phyloP scores from a whole-genome alignment of 2,797 vertebrate genomes.

The Sebastes nivosus region DNA sequence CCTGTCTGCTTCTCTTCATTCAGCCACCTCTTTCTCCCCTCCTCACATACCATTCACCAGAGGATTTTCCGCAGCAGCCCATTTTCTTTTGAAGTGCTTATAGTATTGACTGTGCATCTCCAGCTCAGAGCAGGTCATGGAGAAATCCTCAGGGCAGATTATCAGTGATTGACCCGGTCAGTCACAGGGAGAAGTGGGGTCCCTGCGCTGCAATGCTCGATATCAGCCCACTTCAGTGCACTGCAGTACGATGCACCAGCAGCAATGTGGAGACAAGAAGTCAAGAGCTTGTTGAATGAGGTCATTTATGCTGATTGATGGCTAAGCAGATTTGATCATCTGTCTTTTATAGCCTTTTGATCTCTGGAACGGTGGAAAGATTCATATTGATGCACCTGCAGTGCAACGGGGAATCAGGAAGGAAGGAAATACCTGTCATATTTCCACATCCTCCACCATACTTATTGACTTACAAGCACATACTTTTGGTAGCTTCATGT shows the following conservation, averaged over 20 bases:
- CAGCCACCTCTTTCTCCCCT: background rate
- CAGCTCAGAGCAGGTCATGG: constrained; percentile 11
- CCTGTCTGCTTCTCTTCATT: background rate
- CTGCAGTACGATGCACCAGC: constrained; percentile 13
- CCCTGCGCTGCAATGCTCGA: constrained; percentile 1
- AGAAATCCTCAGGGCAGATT: constrained; percentile 32
- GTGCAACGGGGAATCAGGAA: background rate
- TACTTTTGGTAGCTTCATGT: background rate
- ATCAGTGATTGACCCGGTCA: constrained; percentile 52
- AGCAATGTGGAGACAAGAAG: constrained; percentile 1
- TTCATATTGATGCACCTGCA: constrained; percentile 47
- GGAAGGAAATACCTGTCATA: background rate
- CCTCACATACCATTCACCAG: background rate
- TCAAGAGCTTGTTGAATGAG: constrained; percentile 14
- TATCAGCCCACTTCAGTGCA: constrained; percentile 30
- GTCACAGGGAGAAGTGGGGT: background rate
- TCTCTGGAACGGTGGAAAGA: background rate
- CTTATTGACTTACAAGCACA: background rate
- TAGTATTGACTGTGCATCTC: constrained; percentile 42
- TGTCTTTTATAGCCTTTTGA: constrained; percentile 35
- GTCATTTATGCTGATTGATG: constrained; percentile 42
- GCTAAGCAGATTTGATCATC: constrained; percentile 11
- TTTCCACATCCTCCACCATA: background rate
- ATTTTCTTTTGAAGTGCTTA: constrained; percentile 45
- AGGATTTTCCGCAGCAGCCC: constrained; percentile 20